phyloP scores from a whole-genome alignment of 1,140 invertebrate species.

The Drosophila sechellia region DNA sequence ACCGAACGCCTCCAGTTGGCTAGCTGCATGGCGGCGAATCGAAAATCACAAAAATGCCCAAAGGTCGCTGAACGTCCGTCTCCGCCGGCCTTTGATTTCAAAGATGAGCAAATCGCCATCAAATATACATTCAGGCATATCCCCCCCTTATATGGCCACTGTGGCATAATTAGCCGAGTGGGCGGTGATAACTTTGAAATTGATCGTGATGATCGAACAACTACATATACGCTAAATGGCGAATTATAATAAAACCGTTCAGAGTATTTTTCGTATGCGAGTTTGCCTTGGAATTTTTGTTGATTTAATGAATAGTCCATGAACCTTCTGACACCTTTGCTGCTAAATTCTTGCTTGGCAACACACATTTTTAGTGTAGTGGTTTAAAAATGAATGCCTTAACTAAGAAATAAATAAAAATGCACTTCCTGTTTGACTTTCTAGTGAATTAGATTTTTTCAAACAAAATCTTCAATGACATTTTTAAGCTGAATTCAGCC shows the following conservation, averaged over 20 bases:
- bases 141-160: slow-evolving; percentile 41
- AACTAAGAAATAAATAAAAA: too few relatives aligned
- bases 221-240: not conserved
- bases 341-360: slow-evolving; percentile 6
- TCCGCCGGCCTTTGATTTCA: slow-evolving; percentile 38
- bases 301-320: slow-evolving; percentile 33
- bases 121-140: slow-evolving; percentile 20
- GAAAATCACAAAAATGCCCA: slow-evolving; percentile 25
- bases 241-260: slow-evolving; percentile 9
- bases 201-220: slow-evolving; percentile 41
- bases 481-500: not conserved
- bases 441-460: not conserved
- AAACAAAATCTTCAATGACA: not conserved
- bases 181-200: slow-evolving; percentile 53
- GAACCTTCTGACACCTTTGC: slow-evolving; percentile 35
- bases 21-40: not conserved
- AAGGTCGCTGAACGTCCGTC: slow-evolving; percentile 74
- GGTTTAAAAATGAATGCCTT: too few relatives aligned
- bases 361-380: not conserved
- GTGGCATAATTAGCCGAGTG: slow-evolving; percentile 46
- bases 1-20: slow-evolving; percentile 24
- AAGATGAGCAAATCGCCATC: slow-evolving; percentile 42
- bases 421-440: too few relatives aligned
- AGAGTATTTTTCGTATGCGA: slow-evolving; percentile 7
- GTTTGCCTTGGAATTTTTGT: slow-evolving; percentile 31